These are phyloP conservation scores for Styela plicata DNA, from an alignment of 23 tunicate species.

Conservation along the genomic window DNA sequence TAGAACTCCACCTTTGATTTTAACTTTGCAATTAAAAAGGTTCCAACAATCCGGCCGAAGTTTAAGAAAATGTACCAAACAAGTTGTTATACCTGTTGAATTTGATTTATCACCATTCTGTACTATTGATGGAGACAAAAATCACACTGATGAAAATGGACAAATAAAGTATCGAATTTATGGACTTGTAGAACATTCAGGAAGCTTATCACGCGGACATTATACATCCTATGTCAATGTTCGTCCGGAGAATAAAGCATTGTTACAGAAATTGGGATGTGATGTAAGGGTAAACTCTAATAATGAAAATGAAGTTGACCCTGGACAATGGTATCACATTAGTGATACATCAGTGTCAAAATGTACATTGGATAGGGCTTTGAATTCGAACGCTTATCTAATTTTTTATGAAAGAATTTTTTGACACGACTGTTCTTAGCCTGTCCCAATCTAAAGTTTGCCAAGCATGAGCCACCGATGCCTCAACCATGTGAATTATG, in stretches of 20 bases:
- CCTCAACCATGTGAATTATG: too few relatives aligned
- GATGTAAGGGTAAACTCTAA: background rate
- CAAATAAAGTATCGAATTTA: constrained; percentile 52
- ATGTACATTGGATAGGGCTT: constrained; percentile 42
- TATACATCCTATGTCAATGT: constrained; percentile 80
- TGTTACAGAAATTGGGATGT: background rate
- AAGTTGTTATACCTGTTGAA: constrained; percentile 46
- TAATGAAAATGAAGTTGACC: background rate
- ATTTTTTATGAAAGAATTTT: constrained; percentile 69
- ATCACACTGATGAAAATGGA: constrained; percentile 43
- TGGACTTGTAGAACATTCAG: constrained; percentile 78
- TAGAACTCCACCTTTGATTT: constrained; percentile 46
- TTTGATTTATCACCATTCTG: constrained; percentile 73
- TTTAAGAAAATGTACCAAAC: constrained; percentile 68
- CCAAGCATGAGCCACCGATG: too few relatives aligned
- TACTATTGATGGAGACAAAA: constrained; percentile 26
- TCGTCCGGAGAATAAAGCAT: constrained; percentile 23
- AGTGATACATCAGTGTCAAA: constrained; percentile 67
- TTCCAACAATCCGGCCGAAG: constrained; percentile 65
- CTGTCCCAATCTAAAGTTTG: too few relatives aligned
- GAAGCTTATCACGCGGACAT: constrained; percentile 73
- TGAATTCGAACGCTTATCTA: constrained; percentile 78
- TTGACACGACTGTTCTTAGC: too few relatives aligned
- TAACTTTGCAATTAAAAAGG: constrained; percentile 67
- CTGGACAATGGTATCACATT: constrained; percentile 74